Evolutionary conservation across 1,140 invertebrate species (phyloP), one percentile per base, ranked within the genome.

Genomic region (Drosophila orosa): DNA sequence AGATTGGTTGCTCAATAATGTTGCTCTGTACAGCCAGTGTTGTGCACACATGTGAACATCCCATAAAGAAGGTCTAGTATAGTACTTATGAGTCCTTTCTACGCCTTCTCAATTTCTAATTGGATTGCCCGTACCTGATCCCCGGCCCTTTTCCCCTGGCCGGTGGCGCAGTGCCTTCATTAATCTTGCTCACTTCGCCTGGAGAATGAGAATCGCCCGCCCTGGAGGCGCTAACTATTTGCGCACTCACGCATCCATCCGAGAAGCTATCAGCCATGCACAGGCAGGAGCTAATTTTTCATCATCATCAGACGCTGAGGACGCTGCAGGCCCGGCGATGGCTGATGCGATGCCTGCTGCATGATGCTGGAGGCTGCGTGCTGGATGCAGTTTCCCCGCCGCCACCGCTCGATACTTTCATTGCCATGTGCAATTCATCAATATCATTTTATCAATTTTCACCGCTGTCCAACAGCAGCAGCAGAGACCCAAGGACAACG

Each of bases 381-480:
- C 45, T 50, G 47, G 48, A 31, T 54, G 62, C 33, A 65, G 39
- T 31, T 31, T 24, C 15, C 54, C 40, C 59, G 31, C 67, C 35
- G 15, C 58, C 24, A 10, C 17, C 24, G n/a, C 50, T 8, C 29
- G 27, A n/a, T 33, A 74, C 74, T 84, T 84, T 72, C 76, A 74
- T 60, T 80, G 84, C 83, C 66, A 89, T 87, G 76, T 87, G 87
- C 87, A 90, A 90, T 90, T 90, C 87, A 90, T 90, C 87, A 90
- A 90, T 90, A 90, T 90, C 87, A 87, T 90, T 90, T 90, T 90
- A 90, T 90, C 86, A 90, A 90, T 90, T 90, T 90, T 84, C 87
- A 81, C 80, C 80, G 80, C 77, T 89, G 83, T 89, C 84, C 79
- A 87, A 84, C 80, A 71, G 65, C 42, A 45, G 22, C 42, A 73